Percentiles rank a stretch among this genome's conserved stretches.
phyloP scores from a whole-genome alignment of 2,797 vertebrate species.

The Enteromius afrohamiltoni region DNA sequence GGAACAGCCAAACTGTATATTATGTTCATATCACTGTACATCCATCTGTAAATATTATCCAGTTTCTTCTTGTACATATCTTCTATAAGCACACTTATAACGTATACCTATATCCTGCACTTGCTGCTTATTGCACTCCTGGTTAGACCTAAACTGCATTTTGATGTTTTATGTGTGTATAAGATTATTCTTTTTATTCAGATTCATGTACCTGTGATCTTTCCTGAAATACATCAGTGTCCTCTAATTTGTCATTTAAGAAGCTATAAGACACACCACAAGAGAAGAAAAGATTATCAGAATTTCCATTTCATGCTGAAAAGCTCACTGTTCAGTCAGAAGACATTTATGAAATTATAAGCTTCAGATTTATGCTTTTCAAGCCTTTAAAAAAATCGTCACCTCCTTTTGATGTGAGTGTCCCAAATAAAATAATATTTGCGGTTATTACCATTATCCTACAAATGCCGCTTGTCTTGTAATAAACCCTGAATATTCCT shows the following conservation, averaged over 20 bases:
- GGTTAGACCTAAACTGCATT: too few relatives aligned
- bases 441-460: not conserved
- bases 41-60: too few relatives aligned
- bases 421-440: not conserved
- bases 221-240: not conserved
- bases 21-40: too few relatives aligned
- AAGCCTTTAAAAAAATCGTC: not conserved
- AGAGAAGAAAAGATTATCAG: not conserved
- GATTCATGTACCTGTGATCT: not conserved
- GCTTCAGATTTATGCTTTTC: not conserved
- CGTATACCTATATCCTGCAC: too few relatives aligned
- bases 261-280: not conserved
- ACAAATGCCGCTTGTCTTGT: not conserved
- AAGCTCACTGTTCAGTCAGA: not conserved
- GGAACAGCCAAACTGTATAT: too few relatives aligned
- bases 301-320: not conserved
- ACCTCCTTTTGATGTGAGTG: not conserved
- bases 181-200: not conserved
- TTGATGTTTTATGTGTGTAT: not conserved
- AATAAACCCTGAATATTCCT: not conserved
- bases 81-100: too few relatives aligned
- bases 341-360: not conserved
- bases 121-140: too few relatives aligned
- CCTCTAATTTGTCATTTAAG: not conserved
- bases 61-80: too few relatives aligned